These are phyloP conservation scores for Leptinotarsa tumamoca DNA, from an alignment of 2,888 invertebrate genomes.

Conservation along the genomic window DNA sequence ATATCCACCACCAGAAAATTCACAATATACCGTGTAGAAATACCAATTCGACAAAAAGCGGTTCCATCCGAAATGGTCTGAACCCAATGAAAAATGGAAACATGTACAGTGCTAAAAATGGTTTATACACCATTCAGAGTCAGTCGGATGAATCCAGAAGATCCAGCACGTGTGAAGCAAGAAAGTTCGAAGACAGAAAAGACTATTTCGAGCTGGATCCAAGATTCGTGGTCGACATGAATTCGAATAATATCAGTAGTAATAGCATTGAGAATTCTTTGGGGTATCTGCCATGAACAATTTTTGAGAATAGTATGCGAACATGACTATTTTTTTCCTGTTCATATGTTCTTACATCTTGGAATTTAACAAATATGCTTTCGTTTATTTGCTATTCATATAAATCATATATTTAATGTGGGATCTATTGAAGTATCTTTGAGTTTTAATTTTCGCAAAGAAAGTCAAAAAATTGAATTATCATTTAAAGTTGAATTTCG, in stretches of 20 bases:
- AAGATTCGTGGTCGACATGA: conserved; percentile 28
- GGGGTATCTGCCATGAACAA: conserved; percentile 72
- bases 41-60: conserved; percentile 20
- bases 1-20: conserved; percentile 36
- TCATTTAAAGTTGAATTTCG: too few species aligned
- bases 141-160: conserved; percentile 65
- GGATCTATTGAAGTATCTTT: too few species aligned
- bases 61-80: conserved; percentile 22
- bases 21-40: conserved; percentile 37
- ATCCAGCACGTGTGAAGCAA: conserved; percentile 55
- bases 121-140: conserved; percentile 66
- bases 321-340: too few species aligned
- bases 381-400: too few species aligned
- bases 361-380: too few species aligned
- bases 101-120: conserved; percentile 65
- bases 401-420: too few species aligned
- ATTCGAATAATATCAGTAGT: conserved; percentile 57
- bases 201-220: conserved; percentile 51
- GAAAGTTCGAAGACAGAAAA: conserved; percentile 46
- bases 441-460: too few species aligned
- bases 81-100: conserved; percentile 39
- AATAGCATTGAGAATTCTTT: conserved; percentile 74
- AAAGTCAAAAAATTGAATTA: too few species aligned
- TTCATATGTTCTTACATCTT: too few species aligned
- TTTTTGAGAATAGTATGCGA: not conserved